Conservation (phyloP, 2,797 vertebrate species). For the Tenualosa thibaudeaui region DNA sequence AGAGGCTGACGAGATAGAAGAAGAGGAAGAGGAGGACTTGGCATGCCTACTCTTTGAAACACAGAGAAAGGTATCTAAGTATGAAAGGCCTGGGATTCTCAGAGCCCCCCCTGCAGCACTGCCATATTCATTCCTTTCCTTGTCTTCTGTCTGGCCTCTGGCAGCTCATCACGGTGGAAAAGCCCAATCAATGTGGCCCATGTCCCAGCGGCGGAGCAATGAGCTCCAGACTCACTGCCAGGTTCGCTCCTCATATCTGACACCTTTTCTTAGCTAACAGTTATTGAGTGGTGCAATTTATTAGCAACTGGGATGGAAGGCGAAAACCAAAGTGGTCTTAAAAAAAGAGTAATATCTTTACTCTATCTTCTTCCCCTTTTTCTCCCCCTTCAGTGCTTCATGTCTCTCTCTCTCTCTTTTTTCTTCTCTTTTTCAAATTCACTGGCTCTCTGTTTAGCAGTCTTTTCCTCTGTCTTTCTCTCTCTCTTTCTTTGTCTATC, state of each 20-base stretch:
- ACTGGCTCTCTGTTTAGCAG: background rate
- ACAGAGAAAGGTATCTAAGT: background rate
- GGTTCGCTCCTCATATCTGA: conserved; percentile 72
- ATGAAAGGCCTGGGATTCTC: background rate
- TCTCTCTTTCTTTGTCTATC: conserved; percentile 25
- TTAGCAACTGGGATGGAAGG: conserved; percentile 47
- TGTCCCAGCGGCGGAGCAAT: conserved; percentile 66
- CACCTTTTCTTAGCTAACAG: conserved; percentile 58
- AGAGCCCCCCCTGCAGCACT: background rate
- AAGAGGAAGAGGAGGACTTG: background rate
- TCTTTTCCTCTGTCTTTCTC: background rate
- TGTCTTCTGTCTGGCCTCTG: conserved; percentile 36
- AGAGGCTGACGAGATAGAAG: background rate
- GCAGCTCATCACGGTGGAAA: conserved; percentile 60
- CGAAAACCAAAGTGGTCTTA: conserved; percentile 52
- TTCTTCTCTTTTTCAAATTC: background rate
- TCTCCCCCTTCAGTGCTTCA: background rate
- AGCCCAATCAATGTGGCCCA: conserved; percentile 65
- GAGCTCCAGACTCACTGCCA: conserved; percentile 69
- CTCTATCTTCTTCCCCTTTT: no score
- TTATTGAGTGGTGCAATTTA: conserved; percentile 71
- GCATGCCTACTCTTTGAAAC: background rate
- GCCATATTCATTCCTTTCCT: conserved; percentile 33
- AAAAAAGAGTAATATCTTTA: conserved; percentile 66
- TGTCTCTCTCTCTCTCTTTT: background rate